Evolutionary conservation across 2,113 vertebrate genomes (phyloP), one percentile per base, ranked within the genome.

Genomic region (Gymnocephalus cernua): DNA sequence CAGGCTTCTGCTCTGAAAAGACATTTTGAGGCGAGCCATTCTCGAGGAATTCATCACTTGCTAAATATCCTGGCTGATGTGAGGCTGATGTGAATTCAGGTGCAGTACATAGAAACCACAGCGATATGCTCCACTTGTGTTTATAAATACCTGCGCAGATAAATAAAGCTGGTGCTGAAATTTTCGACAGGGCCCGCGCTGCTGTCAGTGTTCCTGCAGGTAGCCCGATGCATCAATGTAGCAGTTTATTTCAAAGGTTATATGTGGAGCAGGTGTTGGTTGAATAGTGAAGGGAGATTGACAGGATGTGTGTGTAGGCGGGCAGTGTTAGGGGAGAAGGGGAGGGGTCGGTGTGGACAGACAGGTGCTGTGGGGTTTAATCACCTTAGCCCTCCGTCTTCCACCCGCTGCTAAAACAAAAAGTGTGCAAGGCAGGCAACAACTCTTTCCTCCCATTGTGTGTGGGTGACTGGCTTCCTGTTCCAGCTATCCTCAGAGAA

Each of bases 371-470:
- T 66, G 77, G 88, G 79, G 87, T 63, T 88, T 77, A 90, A 89
- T 86, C 86, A 88, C 85, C 87, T 86, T 67, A 76, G 63, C 69
- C 67, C 70, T 71, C 68, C 45, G 48, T 79, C 80, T 77, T 90
- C 77, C 84, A 81, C 59, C 79, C 78, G 44, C 86, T 83, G 67
- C 73, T 85, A 82, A 81, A 92, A 92, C 88, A 92, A 90, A 90
- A 82, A 79, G 92, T 89, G 93, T 92, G 88, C 83, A 35, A 82
- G 11, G 4, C 91, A 88, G 88, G 83, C 94, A 90, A n/a, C 88
- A 80, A 44, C 90, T 94, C 79, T 91, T 96, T 95, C 96, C 92
- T 93, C 84, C 89, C 82, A 94, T 91, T 80, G 74, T 96, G 80
- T 88, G 83, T 32, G 68, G 82, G 86, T 83, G 14, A 27, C 74